Evolutionary conservation across 2,113 vertebrate genomes (phyloP).

Genomic region (Macquaria australasica): DNA sequence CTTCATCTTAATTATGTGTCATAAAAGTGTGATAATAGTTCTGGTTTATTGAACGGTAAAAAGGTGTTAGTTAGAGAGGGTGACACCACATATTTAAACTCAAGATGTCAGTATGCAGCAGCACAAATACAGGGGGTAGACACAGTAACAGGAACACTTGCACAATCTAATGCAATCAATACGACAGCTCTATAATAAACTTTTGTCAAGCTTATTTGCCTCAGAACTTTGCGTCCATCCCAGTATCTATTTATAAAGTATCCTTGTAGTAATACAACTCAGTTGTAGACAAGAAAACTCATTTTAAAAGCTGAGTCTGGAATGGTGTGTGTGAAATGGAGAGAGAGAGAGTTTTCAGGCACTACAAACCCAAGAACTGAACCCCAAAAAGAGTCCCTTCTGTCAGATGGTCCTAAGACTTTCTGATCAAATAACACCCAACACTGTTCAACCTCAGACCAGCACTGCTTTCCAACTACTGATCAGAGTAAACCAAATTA

Average conservation of each 20-base stretch:
- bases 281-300: neutral
- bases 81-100: neutral
- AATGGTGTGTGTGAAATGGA: neutral
- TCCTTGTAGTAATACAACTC: neutral
- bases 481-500: too few species aligned
- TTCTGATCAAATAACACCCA: too few species aligned
- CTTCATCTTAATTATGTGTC: neutral
- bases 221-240: neutral
- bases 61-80: neutral
- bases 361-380: too few species aligned
- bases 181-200: neutral
- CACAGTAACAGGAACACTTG: neutral
- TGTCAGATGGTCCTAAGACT: too few species aligned
- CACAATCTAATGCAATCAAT: neutral
- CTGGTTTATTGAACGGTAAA: neutral
- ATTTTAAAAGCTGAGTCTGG: neutral
- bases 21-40: neutral
- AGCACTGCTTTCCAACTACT: too few species aligned
- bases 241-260: too few species aligned
- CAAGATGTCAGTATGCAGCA: neutral
- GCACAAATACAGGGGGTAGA: neutral
- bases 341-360: too few species aligned
- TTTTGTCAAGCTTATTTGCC: neutral
- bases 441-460: too few species aligned
- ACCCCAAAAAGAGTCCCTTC: too few species aligned